phyloP scores from a whole-genome alignment of 2,113 vertebrate species.

The Uropsilus gracilis region DNA sequence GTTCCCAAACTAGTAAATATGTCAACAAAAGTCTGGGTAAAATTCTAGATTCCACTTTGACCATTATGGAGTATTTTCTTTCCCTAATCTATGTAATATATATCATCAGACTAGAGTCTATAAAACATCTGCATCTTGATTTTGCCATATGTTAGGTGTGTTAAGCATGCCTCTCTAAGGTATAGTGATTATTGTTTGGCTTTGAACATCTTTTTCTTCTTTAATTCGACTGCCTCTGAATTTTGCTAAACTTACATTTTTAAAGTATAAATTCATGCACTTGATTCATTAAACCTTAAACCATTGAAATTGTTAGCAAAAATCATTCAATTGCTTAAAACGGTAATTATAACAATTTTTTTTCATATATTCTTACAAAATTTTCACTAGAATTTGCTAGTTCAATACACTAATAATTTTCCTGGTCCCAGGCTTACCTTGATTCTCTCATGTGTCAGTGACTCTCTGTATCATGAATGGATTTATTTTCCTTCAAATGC shows the following conservation, averaged over 20 bases:
- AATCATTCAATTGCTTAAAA: background rate
- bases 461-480: background rate
- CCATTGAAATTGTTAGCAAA: slow-evolving; percentile 24
- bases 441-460: background rate
- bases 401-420: background rate
- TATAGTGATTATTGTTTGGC: background rate
- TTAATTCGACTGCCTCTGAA: slow-evolving; percentile 27
- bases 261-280: background rate
- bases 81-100: background rate
- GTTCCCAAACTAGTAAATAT: background rate
- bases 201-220: background rate
- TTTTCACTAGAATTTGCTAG: background rate
- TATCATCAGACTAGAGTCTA: background rate
- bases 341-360: background rate
- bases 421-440: background rate
- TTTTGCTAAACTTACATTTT: background rate
- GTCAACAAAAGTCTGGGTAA: background rate
- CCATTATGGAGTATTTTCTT: background rate
- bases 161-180: background rate
- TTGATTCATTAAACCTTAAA: background rate
- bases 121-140: background rate
- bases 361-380: background rate
- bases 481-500: background rate
- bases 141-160: background rate
- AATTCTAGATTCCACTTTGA: background rate